Conservation (phyloP, 2,113 vertebrate species). For the Macrotis lagotis region DNA sequence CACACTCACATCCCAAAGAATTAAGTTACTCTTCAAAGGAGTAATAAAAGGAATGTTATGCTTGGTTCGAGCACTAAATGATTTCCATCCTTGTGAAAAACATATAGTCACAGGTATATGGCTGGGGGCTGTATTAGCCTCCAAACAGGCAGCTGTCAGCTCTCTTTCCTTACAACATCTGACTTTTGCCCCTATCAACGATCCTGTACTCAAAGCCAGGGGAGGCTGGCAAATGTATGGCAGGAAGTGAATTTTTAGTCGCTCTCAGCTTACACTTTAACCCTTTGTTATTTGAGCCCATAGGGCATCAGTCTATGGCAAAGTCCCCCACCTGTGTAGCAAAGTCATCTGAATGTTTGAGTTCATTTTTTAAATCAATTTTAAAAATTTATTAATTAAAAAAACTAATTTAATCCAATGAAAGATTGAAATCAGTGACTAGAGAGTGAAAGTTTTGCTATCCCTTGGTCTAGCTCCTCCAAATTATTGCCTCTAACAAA, state of each 20-base stretch:
- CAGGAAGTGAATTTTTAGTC: background rate
- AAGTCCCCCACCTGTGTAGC: background rate
- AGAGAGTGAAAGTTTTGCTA: background rate
- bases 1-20: constrained; percentile 40
- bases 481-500: background rate
- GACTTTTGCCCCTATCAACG: constrained; percentile 12
- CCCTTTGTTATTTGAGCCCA: constrained; percentile 54
- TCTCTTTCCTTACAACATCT: constrained; percentile 21
- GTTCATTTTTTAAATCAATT: background rate
- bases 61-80: constrained; percentile 62
- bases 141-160: background rate
- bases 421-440: background rate
- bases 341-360: background rate
- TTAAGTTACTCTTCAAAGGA: constrained; percentile 57
- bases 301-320: background rate
- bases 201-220: constrained; percentile 7
- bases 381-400: background rate
- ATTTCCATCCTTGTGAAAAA: constrained; percentile 56
- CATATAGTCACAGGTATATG: constrained; percentile 18
- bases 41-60: constrained; percentile 60
- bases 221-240: background rate
- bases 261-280: constrained; percentile 33
- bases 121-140: background rate
- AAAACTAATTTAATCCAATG: background rate
- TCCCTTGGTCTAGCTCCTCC: constrained; percentile 3